Base-by-base conservation (phyloP, 2,888 invertebrate species). In the Heliconius cydno region DNA sequence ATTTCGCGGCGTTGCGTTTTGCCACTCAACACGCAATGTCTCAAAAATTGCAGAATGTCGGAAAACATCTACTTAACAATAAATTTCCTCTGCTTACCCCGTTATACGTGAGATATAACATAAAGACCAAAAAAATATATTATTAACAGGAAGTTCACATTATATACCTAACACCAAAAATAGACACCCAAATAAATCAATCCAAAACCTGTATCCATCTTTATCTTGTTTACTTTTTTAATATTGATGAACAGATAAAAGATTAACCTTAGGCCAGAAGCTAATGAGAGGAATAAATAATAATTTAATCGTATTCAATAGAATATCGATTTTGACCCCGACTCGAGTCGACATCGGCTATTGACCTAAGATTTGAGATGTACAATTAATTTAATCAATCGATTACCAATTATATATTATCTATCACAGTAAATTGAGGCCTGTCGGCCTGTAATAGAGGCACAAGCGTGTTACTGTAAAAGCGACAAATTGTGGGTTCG, bases 241-340 rank as follows among this genome's bases (percentile, higher is more conserved):
- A 41, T 41, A 70, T 70, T 41, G 38, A n/a, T 68, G 25, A 70
- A 70, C 68, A 25, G 7, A 73, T n/a, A 34, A 57, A 73, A 73
- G 52, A 57, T 73, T 57, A 60, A 34, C 57, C 30, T 73, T 34
- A 34, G n/a, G 57, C 30, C 52, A 30, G 12, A 41, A 70, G 68
- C 68, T 57, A 72, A 72, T 72, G 72, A 57, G 34, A 0, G 30
- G 13, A 7, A 73, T 73, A 73, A 60, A 73, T 73, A 60, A 60
- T 34, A 60, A 73, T 60, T 60, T 73, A 60, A 60, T 60, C 60
- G 22, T 60, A 60, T 34, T 73, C 70, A 70, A 70, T 46, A 46
- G n/a, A 60, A 73, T 73, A 60, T 73, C 73, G 57, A 73, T 57
- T 70, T 70, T 73, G 73, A 60, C 34, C n/a, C 73, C 60, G 34